Percentiles rank a stretch among this genome's conserved stretches.
Conservation (phyloP, 1,140 invertebrate species). For the Macrotrachela quadricornifera region DNA sequence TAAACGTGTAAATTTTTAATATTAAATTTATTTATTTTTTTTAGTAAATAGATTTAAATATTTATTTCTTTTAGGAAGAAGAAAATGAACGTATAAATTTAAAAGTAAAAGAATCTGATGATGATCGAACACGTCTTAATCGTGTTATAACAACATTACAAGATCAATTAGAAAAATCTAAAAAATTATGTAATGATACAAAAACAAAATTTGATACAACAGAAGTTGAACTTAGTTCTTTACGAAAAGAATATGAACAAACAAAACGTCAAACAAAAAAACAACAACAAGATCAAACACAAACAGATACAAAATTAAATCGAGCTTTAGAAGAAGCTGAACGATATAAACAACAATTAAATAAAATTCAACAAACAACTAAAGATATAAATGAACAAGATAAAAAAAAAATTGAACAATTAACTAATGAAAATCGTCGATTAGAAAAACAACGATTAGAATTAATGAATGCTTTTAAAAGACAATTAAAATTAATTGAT, state of each 20-base stretch:
- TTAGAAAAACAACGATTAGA: conserved; percentile 32
- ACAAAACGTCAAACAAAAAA: conserved; percentile 25
- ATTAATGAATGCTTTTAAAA: conserved; percentile 31
- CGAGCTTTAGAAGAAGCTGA: conserved; percentile 29
- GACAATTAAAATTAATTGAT: conserved; percentile 33
- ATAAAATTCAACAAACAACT: conserved; percentile 18
- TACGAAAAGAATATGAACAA: conserved; percentile 22
- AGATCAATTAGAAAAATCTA: conserved; percentile 25
- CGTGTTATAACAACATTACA: conserved; percentile 18
- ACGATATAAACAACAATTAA: conserved; percentile 24
- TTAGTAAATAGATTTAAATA: too few species aligned
- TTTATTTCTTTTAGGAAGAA: conserved; percentile 15
- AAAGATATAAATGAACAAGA: conserved; percentile 25
- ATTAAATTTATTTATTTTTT: too few species aligned
- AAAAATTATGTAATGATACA: conserved; percentile 22
- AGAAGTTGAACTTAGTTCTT: conserved; percentile 17
- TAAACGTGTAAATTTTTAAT: conserved; percentile 11
- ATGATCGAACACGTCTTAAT: conserved; percentile 18
- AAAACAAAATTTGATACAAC: conserved; percentile 18
- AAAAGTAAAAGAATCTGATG: conserved; percentile 21
- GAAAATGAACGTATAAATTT: conserved; percentile 11
- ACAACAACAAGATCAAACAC: conserved; percentile 19
- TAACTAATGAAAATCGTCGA: conserved; percentile 25
- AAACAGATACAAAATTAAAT: conserved; percentile 27
- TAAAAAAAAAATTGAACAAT: conserved; percentile 23